Evolutionary conservation across 2,113 vertebrate species (phyloP), one percentile per base, ranked within the genome.

Genomic region (Vidua macroura): DNA sequence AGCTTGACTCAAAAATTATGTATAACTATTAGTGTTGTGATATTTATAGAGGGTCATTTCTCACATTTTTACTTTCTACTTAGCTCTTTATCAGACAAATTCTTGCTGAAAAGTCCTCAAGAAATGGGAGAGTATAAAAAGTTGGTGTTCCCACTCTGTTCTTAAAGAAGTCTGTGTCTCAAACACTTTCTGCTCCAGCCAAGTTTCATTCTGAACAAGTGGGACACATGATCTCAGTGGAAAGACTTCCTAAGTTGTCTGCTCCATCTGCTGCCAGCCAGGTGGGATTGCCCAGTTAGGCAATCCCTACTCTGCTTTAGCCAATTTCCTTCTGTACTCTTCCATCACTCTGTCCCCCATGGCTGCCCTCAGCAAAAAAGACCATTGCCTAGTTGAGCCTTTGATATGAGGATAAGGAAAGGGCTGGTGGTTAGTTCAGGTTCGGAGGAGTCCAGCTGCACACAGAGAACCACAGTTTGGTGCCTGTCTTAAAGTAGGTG

Each of bases 141-240:
- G 4, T 16, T 76, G 56, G 15, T 63, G 13, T n/a, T 88, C 16
- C 23, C 2, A 4, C 20, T 69, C 43, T 46, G 7, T 72, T 91
- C 59, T 66, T 88, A 46, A 89, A 73, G 56, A 58, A 35, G 24
- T 60, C 78, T 15, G 6, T 75, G 51, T 89, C 82, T 88, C 24
- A 80, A 94, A 90, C 9, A 1, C 41, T n/a, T n/a, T 18, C 55
- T 83, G 25, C 75, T 88, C 25, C 7, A 21, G 75, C 74, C 91
- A 93, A 88, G 88, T 96, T 96, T 94, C 93, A 10, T 43, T 95
- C 78, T 92, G 86, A 94, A 53, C 13, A 35, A 81, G 35, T 10
- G 3, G 74, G 78, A 77, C 82, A 79, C 35, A 37, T 80, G 87
- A 59, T 83, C 62, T 92, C 67, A 72, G 39, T 80, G 90, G 86